Percentiles rank a stretch among this genome's conserved stretches.
phyloP scores from a whole-genome alignment of 1,140 invertebrate species.

The Geopemphigus sp. region DNA sequence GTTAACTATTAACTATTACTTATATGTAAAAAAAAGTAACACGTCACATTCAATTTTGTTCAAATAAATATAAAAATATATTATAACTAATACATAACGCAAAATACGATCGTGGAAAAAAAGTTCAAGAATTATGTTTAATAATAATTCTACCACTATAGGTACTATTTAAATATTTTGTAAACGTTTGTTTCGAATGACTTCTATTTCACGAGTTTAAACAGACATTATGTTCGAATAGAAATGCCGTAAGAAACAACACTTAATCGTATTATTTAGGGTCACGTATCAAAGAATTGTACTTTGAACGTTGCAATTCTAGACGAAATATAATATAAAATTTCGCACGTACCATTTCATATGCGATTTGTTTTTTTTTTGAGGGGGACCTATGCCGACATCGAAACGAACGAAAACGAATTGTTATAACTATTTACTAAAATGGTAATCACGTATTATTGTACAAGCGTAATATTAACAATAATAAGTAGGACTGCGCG shows the following conservation, averaged over 20 bases:
- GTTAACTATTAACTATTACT: too few relatives aligned
- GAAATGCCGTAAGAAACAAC: neutral
- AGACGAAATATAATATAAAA: neutral
- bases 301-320: neutral
- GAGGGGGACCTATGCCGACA: too few relatives aligned
- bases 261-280: neutral
- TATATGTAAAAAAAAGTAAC: too few relatives aligned
- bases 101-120: too few relatives aligned
- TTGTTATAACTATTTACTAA: too few relatives aligned
- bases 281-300: neutral
- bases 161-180: neutral
- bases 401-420: too few relatives aligned
- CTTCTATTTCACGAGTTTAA: neutral
- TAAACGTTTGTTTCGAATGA: neutral
- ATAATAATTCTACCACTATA: too few relatives aligned
- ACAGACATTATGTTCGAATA: neutral
- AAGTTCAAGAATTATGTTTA: too few relatives aligned
- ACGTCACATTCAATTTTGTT: neutral
- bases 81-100: too few relatives aligned
- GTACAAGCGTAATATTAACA: too few relatives aligned
- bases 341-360: neutral
- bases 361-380: constrained; percentile 11
- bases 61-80: neutral
- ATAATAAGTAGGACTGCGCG: neutral
- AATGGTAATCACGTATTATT: too few relatives aligned